Percentiles rank a stretch among this genome's conserved stretches.
Evolutionary conservation across 2,888 invertebrate species (phyloP).

Genomic region (Ferrisia virgata): DNA sequence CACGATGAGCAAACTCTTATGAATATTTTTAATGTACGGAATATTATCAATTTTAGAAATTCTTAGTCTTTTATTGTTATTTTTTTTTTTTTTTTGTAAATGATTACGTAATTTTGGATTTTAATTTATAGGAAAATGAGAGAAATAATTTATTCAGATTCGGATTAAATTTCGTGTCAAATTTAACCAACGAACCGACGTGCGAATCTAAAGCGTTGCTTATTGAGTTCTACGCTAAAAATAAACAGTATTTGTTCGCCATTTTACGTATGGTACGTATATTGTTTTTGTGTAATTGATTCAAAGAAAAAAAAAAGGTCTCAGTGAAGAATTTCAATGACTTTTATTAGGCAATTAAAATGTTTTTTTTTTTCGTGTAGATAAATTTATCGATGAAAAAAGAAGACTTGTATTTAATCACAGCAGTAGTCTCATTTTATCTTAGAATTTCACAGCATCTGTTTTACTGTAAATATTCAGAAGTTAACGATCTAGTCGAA

Average conservation of each 20-base stretch:
- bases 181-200: slow-evolving; percentile 33
- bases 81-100: neutral
- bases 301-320: too few relatives aligned
- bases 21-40: slow-evolving; percentile 26
- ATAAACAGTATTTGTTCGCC: slow-evolving; percentile 34
- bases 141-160: slow-evolving; percentile 36
- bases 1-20: neutral
- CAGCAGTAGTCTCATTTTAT: slow-evolving; percentile 27
- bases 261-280: slow-evolving; percentile 21
- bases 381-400: neutral
- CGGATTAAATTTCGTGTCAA: slow-evolving; percentile 31
- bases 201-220: slow-evolving; percentile 32
- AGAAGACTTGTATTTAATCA: slow-evolving; percentile 26
- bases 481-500: slow-evolving; percentile 37
- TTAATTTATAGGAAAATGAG: slow-evolving; percentile 15
- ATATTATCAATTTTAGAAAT: too few relatives aligned
- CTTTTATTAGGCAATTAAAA: neutral
- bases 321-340: too few relatives aligned
- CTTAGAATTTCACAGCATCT: slow-evolving; percentile 23
- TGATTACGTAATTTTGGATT: neutral
- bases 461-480: slow-evolving; percentile 28
- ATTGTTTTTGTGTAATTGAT: too few relatives aligned
- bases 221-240: slow-evolving; percentile 12
- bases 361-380: neutral
- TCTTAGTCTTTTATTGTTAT: too few relatives aligned